Base-by-base conservation (phyloP, 2,113 vertebrate genomes). In the Hydropotes inermis region DNA sequence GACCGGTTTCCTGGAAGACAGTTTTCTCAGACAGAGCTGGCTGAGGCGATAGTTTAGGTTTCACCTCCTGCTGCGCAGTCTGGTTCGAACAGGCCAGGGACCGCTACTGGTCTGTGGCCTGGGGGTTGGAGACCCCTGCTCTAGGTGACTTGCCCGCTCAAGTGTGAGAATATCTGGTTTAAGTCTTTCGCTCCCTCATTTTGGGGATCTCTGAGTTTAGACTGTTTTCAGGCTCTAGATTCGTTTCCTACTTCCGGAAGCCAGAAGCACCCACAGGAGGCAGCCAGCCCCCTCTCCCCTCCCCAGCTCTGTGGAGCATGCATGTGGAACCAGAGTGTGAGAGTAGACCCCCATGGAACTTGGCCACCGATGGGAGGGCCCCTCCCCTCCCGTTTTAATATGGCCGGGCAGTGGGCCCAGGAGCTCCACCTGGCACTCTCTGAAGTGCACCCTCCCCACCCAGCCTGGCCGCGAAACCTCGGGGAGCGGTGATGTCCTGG, bases 391-490 rank as follows among this genome's bases (percentile, higher is more conserved):
- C 21, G 1, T 36, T 50, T 67, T 55, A 16, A 52, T 81, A 27
- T 7, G n/a, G 28, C 39, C 30, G 0, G 47, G 16, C 50, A 36
- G 21, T 7, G 5, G 64, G 9, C 67, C 36, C 0, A 27, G 79
- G 21, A 61, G 54, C 39, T 19, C 16, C 10, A 1, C n/a, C 16
- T 6, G 60, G 39, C 45, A 6, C 27, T 10, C 21, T 28, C 30
- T 1, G 27, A 55, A 54, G 17, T n/a, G n/a, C n/a, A n/a, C n/a
- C n/a, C n/a, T n/a, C n/a, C 58, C 23, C 76, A 5, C 36, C 17
- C 70, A 27, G 19, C 0, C 0, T 0, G 15, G 28, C 64, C 0
- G 2, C 6, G 16, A 4, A 8, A 30, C 91, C 43, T 19, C 11
- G 0, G 0, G 30, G 17, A 21, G 43, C 5, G 11, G 70, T 4